Percentiles rank a stretch among this genome's conserved stretches.
These are phyloP conservation scores for Zapus hudsonius DNA, from an alignment of 2,113 vertebrate genomes.

Conservation along the genomic window DNA sequence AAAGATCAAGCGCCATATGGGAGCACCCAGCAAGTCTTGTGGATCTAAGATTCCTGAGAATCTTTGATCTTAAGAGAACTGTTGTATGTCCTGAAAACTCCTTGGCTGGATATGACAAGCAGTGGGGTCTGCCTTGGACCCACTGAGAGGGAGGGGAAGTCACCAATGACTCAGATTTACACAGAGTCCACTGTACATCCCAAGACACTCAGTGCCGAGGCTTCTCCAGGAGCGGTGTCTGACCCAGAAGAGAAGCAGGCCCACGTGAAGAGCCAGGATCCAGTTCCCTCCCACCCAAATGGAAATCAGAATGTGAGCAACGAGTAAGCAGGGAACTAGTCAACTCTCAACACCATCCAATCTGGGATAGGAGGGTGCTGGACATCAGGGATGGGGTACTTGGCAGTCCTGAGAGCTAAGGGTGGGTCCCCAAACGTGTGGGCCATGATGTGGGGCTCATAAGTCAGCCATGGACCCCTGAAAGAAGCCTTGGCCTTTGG, in stretches of 20 bases:
- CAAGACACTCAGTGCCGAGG: no score
- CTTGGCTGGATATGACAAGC: not conserved
- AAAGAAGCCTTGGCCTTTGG: not conserved
- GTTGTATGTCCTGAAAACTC: not conserved
- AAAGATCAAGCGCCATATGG: fast-evolving
- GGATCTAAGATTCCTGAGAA: not conserved
- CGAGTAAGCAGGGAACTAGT: not conserved
- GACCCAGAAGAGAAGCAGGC: not conserved
- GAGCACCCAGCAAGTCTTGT: not conserved
- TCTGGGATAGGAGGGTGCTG: no score
- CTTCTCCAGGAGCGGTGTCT: not conserved
- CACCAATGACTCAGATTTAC: not conserved
- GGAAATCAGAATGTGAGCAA: no score
- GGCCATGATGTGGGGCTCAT: no score
- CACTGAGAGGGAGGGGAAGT: not conserved
- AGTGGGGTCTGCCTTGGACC: not conserved
- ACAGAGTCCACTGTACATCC: not conserved
- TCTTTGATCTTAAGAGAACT: not conserved
- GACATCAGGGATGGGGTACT: not conserved
- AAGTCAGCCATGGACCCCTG: not conserved
- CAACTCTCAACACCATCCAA: not conserved
- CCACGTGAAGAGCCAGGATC: not conserved
- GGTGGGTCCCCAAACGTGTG: not conserved
- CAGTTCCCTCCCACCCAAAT: not conserved
- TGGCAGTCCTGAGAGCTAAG: not conserved